Conservation (phyloP, 2,113 vertebrate genomes). For the Glareola pratincola region DNA sequence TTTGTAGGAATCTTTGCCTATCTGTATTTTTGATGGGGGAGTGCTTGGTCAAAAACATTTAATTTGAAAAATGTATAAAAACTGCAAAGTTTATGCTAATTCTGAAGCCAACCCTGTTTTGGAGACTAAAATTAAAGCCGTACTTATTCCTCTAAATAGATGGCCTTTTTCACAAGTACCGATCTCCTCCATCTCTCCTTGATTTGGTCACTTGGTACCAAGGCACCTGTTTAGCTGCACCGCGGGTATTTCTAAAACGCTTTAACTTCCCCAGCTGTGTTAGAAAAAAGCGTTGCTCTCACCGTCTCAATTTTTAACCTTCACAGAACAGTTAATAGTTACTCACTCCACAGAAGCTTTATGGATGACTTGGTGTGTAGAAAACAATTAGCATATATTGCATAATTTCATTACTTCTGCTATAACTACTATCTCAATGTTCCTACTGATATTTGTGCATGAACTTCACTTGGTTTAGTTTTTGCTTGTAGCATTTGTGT, state of each 20-base stretch:
- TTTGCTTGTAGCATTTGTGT: neutral
- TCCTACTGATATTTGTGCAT: neutral
- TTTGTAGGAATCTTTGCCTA: neutral
- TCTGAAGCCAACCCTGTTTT: neutral
- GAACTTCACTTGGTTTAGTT: neutral
- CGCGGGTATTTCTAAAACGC: neutral
- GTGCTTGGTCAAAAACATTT: neutral
- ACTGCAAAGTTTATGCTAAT: neutral
- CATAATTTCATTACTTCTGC: conserved; percentile 49
- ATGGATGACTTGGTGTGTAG: neutral
- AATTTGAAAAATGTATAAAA: neutral
- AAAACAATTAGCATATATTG: conserved; percentile 29
- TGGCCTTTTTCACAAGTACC: neutral
- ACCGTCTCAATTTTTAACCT: neutral
- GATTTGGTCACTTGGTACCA: neutral
- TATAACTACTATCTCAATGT: neutral
- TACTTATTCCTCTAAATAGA: neutral
- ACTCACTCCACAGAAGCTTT: neutral
- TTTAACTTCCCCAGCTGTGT: neutral
- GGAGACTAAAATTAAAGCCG: neutral
- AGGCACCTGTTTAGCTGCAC: neutral
- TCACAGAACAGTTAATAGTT: neutral
- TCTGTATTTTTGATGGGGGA: neutral
- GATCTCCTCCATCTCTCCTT: neutral
- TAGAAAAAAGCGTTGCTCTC: neutral